Conservation (phyloP, 2,113 vertebrate genomes). For the Alces alces region DNA sequence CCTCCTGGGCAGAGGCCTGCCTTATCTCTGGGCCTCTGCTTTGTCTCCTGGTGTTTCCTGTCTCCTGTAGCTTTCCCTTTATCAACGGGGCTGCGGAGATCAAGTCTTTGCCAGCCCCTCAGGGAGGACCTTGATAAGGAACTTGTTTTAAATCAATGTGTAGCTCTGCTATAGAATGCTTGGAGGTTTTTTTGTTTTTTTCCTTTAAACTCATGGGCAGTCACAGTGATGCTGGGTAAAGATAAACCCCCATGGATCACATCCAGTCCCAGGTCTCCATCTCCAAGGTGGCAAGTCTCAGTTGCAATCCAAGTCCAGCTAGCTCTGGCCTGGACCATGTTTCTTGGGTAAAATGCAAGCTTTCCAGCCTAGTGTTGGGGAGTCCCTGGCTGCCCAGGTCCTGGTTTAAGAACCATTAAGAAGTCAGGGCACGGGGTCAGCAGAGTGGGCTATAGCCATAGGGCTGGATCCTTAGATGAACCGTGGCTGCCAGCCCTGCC, state of each 20-base stretch:
- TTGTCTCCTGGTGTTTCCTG: background rate
- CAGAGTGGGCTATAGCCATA: background rate
- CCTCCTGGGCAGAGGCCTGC: background rate
- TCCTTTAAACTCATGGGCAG: background rate
- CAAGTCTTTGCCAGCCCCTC: background rate
- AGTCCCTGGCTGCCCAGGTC: background rate
- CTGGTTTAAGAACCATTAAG: background rate
- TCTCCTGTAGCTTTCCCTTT: background rate
- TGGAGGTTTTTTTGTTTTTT: background rate
- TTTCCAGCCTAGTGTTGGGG: background rate
- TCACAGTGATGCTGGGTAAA: background rate
- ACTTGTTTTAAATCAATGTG: background rate
- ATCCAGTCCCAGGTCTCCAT: background rate
- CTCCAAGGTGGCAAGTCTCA: background rate
- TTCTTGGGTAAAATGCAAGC: background rate
- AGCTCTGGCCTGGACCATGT: background rate
- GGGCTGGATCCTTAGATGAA: background rate
- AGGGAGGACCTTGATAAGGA: background rate
- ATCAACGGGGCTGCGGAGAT: background rate
- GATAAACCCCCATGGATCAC: fast-evolving
- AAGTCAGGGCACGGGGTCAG: background rate
- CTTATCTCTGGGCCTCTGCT: background rate
- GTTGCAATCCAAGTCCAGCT: background rate
- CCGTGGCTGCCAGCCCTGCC: background rate
- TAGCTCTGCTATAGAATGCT: background rate